Evolutionary conservation across 2,113 vertebrate species (phyloP).

Genomic region (Datnioides undecimradiatus): DNA sequence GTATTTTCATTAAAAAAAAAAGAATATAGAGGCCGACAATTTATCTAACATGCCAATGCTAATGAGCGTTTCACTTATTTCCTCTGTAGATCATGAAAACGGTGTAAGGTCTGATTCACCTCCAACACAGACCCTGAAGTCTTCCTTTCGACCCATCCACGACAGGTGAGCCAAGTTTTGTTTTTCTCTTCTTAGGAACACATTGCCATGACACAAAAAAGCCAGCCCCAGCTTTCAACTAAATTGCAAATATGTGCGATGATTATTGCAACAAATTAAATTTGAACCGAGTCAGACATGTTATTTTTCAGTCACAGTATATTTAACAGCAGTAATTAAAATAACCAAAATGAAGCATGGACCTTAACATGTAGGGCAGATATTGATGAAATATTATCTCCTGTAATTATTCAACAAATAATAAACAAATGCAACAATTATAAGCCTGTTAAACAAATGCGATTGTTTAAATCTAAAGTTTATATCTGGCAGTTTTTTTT

Average conservation of each 20-base stretch:
- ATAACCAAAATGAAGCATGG: background rate
- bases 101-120: constrained; percentile 90
- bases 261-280: background rate
- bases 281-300: background rate
- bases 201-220: background rate
- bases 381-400: background rate
- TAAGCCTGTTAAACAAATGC: background rate
- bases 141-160: constrained; percentile 94
- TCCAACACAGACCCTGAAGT: constrained; percentile 90
- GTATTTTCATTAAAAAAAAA: background rate
- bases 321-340: background rate
- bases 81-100: constrained; percentile 90
- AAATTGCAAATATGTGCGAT: background rate
- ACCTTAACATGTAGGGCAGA: background rate
- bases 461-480: background rate
- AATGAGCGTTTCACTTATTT: constrained; percentile 27
- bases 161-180: constrained; percentile 89
- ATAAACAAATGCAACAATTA: background rate
- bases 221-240: background rate
- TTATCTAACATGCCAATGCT: background rate
- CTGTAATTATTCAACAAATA: background rate
- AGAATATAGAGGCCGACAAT: background rate
- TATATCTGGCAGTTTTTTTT: background rate
- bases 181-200: background rate
- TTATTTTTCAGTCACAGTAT: background rate